Evolutionary conservation across 2,888 invertebrate genomes (phyloP), one percentile per base, ranked within the genome.

Genomic region (Ophraella communa): DNA sequence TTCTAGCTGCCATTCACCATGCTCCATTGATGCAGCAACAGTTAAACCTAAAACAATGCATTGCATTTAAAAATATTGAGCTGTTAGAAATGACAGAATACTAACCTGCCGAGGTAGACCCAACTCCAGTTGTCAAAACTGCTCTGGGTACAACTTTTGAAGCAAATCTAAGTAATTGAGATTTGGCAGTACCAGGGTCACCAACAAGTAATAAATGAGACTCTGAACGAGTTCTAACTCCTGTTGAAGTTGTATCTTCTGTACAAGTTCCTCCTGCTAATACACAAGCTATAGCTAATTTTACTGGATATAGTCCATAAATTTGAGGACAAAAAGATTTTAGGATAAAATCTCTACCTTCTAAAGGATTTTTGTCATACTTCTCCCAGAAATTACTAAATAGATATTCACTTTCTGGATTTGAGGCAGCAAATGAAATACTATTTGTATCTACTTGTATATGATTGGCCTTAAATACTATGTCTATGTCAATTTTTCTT

Each of bases 161-260:
- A 2, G 90, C 91, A 67, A 91, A 89, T 69, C 90, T 87, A 21
- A 71, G 62, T 55, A 96, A 83, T 80, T 95, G 93, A 0, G 95
- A 95, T 79, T 95, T 95, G 4, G 94, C 95, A 1, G 95, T 94
- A 11, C 95, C 95, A 78, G 91, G 89, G 84, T 96, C 96, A 3
- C 96, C 96, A 20, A 95, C 91, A 23, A 96, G 80, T 56, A 96
- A 83, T 67, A 96, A 83, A 83, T 96, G 96, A 18, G 93, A 89
- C 77, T 95, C 93, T 2, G 94, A 93, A 66, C 96, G 80, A 1
- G 85, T 84, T 57, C 72, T 71, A 5, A 78, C 71, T 27, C 77
- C 77, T 8, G 76, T 76, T 52, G 73, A 71, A 44, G 67, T 64
- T 74, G 84, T 84, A 27, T 85, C 83, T 21, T 85, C 80, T 66